phyloP scores from a whole-genome alignment of 1,140 invertebrate species.

The Pseudomyrmex cubaensis region DNA sequence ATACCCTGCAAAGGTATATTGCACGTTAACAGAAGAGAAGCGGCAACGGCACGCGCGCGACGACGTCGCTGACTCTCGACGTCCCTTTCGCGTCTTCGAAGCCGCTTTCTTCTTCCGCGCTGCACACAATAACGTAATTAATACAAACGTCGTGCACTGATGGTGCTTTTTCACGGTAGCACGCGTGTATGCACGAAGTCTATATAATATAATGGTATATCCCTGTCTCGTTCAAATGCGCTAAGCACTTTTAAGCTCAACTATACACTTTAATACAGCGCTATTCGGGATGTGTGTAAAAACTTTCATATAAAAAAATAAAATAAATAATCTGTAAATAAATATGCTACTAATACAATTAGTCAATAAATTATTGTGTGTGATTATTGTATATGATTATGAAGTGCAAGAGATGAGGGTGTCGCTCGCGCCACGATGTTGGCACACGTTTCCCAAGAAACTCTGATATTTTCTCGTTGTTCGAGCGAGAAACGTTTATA shows the following conservation, averaged over 20 bases:
- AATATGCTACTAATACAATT: constrained; percentile 80
- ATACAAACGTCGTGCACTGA: no score
- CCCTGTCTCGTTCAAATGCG: constrained; percentile 48
- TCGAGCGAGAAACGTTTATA: no score
- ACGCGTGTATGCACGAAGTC: not conserved
- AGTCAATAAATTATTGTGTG: constrained; percentile 83
- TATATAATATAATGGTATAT: constrained; percentile 54
- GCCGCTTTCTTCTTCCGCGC: constrained; percentile 64
- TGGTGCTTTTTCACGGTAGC: no score
- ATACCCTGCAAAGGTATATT: constrained; percentile 68
- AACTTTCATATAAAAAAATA: constrained; percentile 82
- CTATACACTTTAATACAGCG: constrained; percentile 77
- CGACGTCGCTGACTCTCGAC: constrained; percentile 67
- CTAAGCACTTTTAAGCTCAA: constrained; percentile 72
- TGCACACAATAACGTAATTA: not conserved
- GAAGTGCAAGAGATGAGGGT: not conserved
- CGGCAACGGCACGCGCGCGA: constrained; percentile 75
- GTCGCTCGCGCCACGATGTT: not conserved
- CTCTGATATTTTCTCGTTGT: no score
- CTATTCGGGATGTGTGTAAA: constrained; percentile 77
- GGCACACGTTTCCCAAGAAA: no score
- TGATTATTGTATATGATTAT: constrained; percentile 75
- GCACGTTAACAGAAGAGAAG: constrained; percentile 57
- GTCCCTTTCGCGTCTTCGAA: constrained; percentile 64
- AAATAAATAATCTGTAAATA: constrained; percentile 86